A percentile compares a stretch with the other conserved stretches of the same genome.
phyloP scores from a whole-genome alignment of 2,113 vertebrate species.

The Petromus typicus region DNA sequence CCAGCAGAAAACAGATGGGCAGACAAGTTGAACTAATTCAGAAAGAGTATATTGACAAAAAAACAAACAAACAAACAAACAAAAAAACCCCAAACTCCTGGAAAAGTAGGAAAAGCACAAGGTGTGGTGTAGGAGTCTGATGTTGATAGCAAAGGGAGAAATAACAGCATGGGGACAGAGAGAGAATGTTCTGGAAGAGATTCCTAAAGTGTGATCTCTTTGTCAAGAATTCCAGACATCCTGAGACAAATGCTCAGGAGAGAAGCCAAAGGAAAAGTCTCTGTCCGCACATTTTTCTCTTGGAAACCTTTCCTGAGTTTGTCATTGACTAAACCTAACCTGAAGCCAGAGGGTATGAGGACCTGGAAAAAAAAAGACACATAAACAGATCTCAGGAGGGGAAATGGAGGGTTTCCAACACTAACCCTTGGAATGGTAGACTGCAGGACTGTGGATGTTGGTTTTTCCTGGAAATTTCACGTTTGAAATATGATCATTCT shows the following conservation, averaged over 20 bases:
- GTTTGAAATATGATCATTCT: conserved; percentile 9
- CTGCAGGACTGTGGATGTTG: neutral
- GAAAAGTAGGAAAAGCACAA: neutral
- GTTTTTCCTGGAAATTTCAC: neutral
- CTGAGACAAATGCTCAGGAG: neutral
- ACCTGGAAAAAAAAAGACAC: neutral
- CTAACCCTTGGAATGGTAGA: neutral
- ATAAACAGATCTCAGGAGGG: neutral
- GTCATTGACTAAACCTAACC: neutral
- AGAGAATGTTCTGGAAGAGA: neutral
- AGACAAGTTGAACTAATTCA: neutral
- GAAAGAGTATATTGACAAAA: neutral
- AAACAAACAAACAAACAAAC: no score
- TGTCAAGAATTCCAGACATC: neutral
- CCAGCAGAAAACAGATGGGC: neutral
- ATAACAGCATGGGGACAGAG: neutral
- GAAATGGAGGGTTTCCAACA: neutral
- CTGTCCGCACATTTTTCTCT: neutral
- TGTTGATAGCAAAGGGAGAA: neutral
- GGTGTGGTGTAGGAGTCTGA: neutral
- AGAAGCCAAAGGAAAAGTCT: neutral
- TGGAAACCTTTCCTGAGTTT: neutral
- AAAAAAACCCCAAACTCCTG: no score
- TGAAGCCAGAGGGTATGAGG: neutral
- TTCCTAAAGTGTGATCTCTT: neutral